These are phyloP conservation scores for Hydrocynus forskahlii DNA, from an alignment of 2,797 vertebrate genomes.

Conservation along the genomic window DNA sequence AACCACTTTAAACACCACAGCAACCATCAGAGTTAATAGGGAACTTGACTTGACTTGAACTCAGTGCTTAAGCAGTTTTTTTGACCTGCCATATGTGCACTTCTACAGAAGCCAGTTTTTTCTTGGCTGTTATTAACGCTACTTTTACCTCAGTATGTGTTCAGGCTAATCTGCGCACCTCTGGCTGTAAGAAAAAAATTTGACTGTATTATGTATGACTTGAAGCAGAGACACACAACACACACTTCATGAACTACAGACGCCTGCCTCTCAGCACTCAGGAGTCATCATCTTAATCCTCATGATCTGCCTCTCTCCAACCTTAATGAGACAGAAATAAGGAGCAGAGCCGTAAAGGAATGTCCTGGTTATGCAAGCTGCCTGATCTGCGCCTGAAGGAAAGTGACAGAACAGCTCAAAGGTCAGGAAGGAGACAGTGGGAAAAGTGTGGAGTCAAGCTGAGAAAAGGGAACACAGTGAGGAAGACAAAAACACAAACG, in stretches of 20 bases:
- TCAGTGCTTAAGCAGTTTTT: too few species aligned
- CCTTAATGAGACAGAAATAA: conserved; percentile 44
- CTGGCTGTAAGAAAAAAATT: background rate
- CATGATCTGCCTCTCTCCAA: conserved; percentile 17
- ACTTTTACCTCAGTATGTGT: background rate
- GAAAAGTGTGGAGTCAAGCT: conserved; percentile 55
- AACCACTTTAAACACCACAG: too few species aligned
- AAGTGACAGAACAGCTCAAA: conserved; percentile 45
- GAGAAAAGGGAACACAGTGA: conserved; percentile 54
- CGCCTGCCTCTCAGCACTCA: conserved; percentile 23
- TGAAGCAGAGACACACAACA: background rate
- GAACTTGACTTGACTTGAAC: too few species aligned
- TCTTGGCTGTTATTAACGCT: background rate
- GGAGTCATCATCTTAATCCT: conserved; percentile 30
- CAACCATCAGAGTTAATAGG: too few species aligned
- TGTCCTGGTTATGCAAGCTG: conserved; percentile 71
- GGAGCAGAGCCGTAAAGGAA: conserved; percentile 71
- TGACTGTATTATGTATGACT: conserved; percentile 15
- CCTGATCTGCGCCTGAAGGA: conserved; percentile 58
- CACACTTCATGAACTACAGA: conserved; percentile 22
- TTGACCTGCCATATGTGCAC: too few species aligned
- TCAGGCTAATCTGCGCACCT: background rate
- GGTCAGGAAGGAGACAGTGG: conserved; percentile 47
- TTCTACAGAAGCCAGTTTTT: background rate
- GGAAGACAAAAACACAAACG: conserved; percentile 30